Conservation (phyloP, 2,113 vertebrate genomes). For the Dolichotis patagonum region DNA sequence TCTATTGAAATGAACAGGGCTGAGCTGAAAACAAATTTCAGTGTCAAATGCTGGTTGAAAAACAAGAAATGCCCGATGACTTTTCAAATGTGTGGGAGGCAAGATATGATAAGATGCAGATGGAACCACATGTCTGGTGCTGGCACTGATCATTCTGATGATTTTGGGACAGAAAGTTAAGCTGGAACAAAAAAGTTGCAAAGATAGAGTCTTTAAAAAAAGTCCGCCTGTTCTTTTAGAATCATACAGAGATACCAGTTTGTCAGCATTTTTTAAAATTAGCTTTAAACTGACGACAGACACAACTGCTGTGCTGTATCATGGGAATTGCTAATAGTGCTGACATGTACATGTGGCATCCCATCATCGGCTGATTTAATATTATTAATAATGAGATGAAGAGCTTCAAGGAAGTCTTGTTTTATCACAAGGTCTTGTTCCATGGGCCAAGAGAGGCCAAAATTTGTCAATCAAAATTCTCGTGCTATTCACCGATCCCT, state of each 20-base stretch:
- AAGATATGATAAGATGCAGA: constrained; percentile 9
- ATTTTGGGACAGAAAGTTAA: constrained; percentile 46
- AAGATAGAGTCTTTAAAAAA: constrained; percentile 17
- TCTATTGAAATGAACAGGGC: neutral
- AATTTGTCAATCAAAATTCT: constrained; percentile 3
- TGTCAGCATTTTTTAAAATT: neutral
- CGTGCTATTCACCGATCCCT: neutral
- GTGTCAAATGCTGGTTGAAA: constrained; percentile 52
- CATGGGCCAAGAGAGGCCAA: neutral
- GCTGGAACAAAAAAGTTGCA: constrained; percentile 48
- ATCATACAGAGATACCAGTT: neutral
- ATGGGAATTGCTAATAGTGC: neutral
- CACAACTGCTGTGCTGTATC: neutral
- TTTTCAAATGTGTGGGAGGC: constrained; percentile 33
- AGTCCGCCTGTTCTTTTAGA: constrained; percentile 22
- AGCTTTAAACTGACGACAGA: constrained; percentile 22
- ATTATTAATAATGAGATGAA: neutral
- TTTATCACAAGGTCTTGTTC: constrained; percentile 12
- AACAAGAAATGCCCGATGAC: neutral
- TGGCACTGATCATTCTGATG: constrained; percentile 4
- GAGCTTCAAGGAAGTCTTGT: neutral
- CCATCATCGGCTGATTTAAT: neutral
- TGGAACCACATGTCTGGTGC: neutral
- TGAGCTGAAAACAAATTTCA: constrained; percentile 40
- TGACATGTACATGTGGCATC: neutral